Base-by-base conservation (phyloP, 2,797 vertebrate genomes). In the Hirundo rustica region DNA sequence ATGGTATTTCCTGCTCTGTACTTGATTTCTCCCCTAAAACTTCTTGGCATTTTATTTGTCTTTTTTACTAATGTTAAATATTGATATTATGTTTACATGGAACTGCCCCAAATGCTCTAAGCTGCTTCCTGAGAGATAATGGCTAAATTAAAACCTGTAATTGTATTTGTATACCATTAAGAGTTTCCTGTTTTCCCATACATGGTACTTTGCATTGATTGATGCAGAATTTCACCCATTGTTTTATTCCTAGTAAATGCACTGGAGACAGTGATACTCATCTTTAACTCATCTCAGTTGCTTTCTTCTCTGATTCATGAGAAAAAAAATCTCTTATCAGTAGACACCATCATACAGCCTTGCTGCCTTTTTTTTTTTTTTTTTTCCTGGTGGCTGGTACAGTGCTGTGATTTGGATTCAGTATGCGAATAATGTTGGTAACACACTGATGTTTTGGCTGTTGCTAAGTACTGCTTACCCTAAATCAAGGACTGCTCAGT, bases 331-430 rank as follows among this genome's bases (percentile, higher is more conserved):
- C 21, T 32, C 13, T 42, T 61, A 19, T 40, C 47, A 32, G 23
- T 32, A 48, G 15, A 32, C 12, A 10, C 13, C 1, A 1, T 5
- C 2, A 4, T 26, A 42, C 13, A 42, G 12, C 3, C 9, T 36
- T 47, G n/a, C n/a, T n/a, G 11, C 3, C n/a, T 50, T 73, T 42
- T 51, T 25, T 51, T 25, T 2, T 38, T 38, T 38, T 38, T 12
- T 36, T 36, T 36, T 10, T 36, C 29, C 34, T 53, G 34, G 40
- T 30, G 66, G 11, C 29, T 38, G 10, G 14, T 40, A 40, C 29
- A 53, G 21, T 22, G 29, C 10, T 60, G 25, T 60, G 38, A 8
- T 47, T 60, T 66, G n/a, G 30, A 40, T 74, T 60, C n/a, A 53
- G 8, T 47, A 26, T 53, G 61, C 80, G 16, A 88, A 34, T 60